Evolutionary conservation across 2,113 vertebrate genomes (phyloP).

Genomic region (Corvus cornix): DNA sequence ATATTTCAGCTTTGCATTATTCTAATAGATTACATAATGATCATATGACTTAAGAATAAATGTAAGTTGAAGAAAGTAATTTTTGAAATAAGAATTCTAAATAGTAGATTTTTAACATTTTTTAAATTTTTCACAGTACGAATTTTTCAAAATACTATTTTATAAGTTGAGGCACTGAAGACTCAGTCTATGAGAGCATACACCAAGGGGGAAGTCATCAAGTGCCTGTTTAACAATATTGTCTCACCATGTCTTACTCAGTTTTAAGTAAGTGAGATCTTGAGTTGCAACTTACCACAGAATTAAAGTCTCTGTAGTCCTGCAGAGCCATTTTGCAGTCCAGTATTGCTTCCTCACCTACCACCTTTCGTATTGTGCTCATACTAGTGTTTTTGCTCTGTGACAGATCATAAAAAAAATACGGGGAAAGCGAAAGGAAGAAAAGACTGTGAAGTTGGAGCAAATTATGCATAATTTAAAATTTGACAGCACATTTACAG

Average conservation of each 20-base stretch:
- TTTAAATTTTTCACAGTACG: background rate
- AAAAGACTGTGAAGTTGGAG: background rate
- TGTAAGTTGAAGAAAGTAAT: background rate
- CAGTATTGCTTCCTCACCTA: slow-evolving; percentile 44
- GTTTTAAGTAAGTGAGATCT: background rate
- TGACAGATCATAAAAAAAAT: background rate
- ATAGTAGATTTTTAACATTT: background rate
- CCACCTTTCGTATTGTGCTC: background rate
- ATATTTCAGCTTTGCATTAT: background rate
- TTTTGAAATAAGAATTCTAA: background rate
- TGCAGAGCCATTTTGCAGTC: slow-evolving; percentile 80
- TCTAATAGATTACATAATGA: background rate
- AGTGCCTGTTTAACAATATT: background rate
- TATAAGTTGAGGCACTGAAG: background rate
- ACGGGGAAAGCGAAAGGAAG: background rate
- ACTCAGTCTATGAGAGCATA: background rate
- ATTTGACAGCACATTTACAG: background rate
- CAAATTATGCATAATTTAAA: background rate
- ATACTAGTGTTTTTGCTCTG: slow-evolving; percentile 62
- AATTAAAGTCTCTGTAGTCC: slow-evolving; percentile 74
- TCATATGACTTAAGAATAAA: background rate
- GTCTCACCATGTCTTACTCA: background rate
- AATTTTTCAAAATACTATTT: background rate
- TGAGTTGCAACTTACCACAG: slow-evolving; percentile 75
- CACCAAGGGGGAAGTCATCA: background rate